Evolutionary conservation across 2,888 invertebrate species (phyloP), one percentile per base, ranked within the genome.

Genomic region (Steinernema carpocapsae): DNA sequence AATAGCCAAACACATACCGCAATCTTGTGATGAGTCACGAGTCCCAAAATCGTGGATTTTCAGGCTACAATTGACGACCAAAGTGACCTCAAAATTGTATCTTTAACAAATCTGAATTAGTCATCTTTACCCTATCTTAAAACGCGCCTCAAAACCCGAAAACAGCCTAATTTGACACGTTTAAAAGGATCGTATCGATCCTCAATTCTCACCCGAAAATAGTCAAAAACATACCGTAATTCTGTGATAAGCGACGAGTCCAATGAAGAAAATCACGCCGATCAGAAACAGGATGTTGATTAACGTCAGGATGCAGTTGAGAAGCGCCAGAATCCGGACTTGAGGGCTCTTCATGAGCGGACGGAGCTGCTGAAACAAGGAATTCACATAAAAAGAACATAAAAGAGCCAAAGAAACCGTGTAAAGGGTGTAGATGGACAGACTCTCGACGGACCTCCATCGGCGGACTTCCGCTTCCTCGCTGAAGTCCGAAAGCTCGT

Each of bases 381-480:
- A 22, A 26, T 22, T 6, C 14, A n/a, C n/a, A n/a, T n/a, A n/a
- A n/a, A n/a, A n/a, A n/a, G n/a, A n/a, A n/a, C n/a, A n/a, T n/a
- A n/a, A n/a, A n/a, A n/a, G n/a, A n/a, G n/a, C n/a, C n/a, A n/a
- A 48, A 4, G 6, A 12, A 7, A 56, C 56, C 56, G 56, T 22
- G 26, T 56, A 56, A 12, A 56, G 26, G 24, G 56, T 56, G 56
- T 56, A 56, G 24, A 56, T 22, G 56, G 56, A 56, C 24, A 56
- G 56, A 24, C 56, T 56, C 26, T 56, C 56, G 6, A 56, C 10
- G 24, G 56, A 56, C 26, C 17, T 56, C 56, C 56, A 56, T 12
- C 17, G 56, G 26, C 56, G 56, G 24, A 26, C 56, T 17, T 56
- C 56, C 26, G 22, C 56, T 26, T 56, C 24, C 56, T 56, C 56